Evolutionary conservation across 2,113 vertebrate species (phyloP).

Genomic region (Cariama cristata): DNA sequence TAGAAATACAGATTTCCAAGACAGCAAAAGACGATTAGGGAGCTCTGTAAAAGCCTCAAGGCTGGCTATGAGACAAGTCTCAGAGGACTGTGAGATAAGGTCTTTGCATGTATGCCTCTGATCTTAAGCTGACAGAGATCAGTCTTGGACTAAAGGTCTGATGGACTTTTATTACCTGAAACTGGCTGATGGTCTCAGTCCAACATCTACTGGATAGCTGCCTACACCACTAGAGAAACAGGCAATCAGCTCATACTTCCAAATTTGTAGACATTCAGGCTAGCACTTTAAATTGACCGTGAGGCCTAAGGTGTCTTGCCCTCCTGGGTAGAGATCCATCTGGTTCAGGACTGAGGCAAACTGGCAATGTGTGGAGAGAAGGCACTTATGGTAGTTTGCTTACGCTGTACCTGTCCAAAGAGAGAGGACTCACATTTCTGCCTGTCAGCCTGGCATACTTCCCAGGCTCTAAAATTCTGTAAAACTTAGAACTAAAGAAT

Average conservation of each 20-base stretch:
- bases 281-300: not conserved
- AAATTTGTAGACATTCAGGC: not conserved
- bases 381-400: not conserved
- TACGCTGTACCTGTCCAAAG: not conserved
- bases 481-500: not conserved
- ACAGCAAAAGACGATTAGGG: not conserved
- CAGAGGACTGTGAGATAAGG: not conserved
- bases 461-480: not conserved
- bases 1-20: slow-evolving; percentile 7
- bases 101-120: not conserved
- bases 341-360: not conserved
- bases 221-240: not conserved
- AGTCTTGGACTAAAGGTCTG: not conserved
- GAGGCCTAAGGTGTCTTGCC: not conserved
- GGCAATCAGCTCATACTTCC: not conserved
- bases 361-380: not conserved
- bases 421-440: not conserved
- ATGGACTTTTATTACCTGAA: not conserved
- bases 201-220: not conserved
- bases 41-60: not conserved
- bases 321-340: not conserved
- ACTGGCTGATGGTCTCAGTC: not conserved
- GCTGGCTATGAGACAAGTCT: not conserved
- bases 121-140: not conserved
- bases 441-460: not conserved